phyloP scores from a whole-genome alignment of 2,797 vertebrate species.

The Typhlichthys subterraneus region DNA sequence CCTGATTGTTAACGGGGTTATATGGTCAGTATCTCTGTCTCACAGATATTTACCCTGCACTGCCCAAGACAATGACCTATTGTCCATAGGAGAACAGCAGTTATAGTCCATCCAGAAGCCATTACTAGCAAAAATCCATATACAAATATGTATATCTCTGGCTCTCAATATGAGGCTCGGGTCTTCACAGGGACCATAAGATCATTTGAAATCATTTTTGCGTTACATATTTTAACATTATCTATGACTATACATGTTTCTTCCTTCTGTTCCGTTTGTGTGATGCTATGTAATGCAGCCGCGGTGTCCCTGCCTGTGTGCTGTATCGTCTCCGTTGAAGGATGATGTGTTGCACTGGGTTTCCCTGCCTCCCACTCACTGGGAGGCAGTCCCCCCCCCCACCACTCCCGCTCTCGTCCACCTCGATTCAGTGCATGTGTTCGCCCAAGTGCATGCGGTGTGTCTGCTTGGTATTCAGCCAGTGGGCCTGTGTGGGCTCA shows the following conservation, averaged over 20 bases:
- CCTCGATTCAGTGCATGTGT: constrained; percentile 16
- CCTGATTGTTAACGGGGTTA: constrained; percentile 9
- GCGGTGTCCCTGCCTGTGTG: constrained; percentile 26
- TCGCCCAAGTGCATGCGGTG: constrained; percentile 20
- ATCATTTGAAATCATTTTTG: no score
- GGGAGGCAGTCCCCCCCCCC: neutral
- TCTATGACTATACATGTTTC: no score
- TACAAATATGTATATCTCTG: no score
- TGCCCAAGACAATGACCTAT: constrained; percentile 1
- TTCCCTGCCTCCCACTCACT: constrained; percentile 57
- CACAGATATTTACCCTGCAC: constrained; percentile 18
- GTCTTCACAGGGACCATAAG: no score
- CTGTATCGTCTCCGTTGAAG: constrained; percentile 30
- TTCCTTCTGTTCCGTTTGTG: no score
- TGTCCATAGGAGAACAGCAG: neutral
- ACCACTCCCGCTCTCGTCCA: constrained; percentile 3
- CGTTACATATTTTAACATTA: no score
- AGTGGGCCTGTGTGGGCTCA: constrained; percentile 30
- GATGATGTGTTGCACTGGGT: constrained; percentile 36
- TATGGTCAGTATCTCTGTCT: constrained; percentile 3
- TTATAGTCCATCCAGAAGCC: neutral
- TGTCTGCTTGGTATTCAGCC: constrained; percentile 53
- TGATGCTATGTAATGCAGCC: neutral
- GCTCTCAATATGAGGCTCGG: no score
- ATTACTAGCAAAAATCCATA: neutral